These are phyloP conservation scores for Poeciliopsis gracilis DNA, from an alignment of 2,797 vertebrate genomes.

Conservation along the genomic window DNA sequence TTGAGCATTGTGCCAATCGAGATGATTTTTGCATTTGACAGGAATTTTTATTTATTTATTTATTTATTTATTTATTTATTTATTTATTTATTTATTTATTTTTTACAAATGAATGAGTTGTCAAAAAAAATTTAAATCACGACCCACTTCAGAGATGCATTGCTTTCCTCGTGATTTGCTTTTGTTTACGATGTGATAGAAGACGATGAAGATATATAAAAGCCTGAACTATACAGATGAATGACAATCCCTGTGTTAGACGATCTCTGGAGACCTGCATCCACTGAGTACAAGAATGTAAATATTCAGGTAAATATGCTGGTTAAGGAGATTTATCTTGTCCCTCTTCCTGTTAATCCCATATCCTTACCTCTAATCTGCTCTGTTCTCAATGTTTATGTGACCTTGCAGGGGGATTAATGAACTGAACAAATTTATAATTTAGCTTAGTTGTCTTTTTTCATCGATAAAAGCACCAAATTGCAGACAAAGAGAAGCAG, in stretches of 20 bases:
- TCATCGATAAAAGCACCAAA: not conserved
- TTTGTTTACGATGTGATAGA: not conserved
- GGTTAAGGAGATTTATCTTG: conserved; percentile 20
- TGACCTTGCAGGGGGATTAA: not conserved
- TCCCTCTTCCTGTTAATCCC: not conserved
- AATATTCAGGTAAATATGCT: conserved; percentile 40
- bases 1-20: conserved; percentile 27
- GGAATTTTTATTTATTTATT: not conserved
- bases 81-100: not conserved
- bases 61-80: too few species aligned
- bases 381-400: not conserved
- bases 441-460: not conserved
- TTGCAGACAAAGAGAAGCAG: not conserved
- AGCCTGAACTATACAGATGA: not conserved
- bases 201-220: not conserved
- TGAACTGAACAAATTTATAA: not conserved
- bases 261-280: conserved; percentile 39
- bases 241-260: not conserved
- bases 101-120: not conserved
- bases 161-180: not conserved
- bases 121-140: not conserved
- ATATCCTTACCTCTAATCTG: not conserved
- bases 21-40: not conserved
- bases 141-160: not conserved
- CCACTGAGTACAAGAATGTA: conserved; percentile 64